Percentiles rank a stretch among this genome's conserved stretches.
phyloP scores from a whole-genome alignment of 1,140 invertebrate species.

The Delia radicum region DNA sequence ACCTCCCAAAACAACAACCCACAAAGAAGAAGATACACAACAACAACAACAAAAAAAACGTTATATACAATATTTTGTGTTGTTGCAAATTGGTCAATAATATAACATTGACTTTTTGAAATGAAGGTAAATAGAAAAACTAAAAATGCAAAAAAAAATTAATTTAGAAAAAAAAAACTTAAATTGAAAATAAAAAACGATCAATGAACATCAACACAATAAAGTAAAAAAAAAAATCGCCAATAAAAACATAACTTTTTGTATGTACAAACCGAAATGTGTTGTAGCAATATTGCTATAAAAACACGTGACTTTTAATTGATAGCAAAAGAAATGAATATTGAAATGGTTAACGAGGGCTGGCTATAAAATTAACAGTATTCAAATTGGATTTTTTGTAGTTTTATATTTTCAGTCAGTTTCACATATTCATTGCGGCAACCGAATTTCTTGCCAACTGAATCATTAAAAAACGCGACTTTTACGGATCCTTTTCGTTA shows the following conservation, averaged over 20 bases:
- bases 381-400: too few species aligned
- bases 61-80: neutral
- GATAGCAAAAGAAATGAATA: slow-evolving; percentile 11
- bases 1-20: neutral
- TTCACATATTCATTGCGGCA: too few species aligned
- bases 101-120: neutral
- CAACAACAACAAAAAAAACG: too few species aligned
- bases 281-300: slow-evolving; percentile 1
- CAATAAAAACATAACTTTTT: neutral
- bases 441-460: too few species aligned
- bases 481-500: too few species aligned
- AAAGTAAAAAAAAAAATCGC: neutral
- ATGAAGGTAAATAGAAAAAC: neutral
- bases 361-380: too few species aligned
- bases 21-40: too few species aligned
- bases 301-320: slow-evolving; percentile 24
- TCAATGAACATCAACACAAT: neutral
- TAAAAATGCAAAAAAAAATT: neutral
- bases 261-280: neutral
- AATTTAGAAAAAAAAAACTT: neutral
- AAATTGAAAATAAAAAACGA: neutral
- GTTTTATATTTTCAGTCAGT: too few species aligned
- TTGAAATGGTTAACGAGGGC: neutral
- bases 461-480: too few species aligned
- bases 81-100: neutral